Conservation (phyloP, 2,797 vertebrate species). For the Lutjanus campechanus region DNA sequence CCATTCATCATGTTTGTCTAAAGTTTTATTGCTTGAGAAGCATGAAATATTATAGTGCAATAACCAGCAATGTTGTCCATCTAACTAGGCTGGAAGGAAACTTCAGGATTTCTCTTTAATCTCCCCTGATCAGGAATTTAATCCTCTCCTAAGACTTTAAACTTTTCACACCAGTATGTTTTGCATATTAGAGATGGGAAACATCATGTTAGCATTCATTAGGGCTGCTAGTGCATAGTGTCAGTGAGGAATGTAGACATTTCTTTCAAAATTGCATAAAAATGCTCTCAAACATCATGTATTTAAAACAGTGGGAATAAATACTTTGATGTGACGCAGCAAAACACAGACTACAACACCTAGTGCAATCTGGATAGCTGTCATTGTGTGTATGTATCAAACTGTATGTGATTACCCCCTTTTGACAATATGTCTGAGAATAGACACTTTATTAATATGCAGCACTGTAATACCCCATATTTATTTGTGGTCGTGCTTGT, state of each 20-base stretch:
- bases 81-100: conserved; percentile 11
- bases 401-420: conserved; percentile 19
- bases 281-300: not conserved
- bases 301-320: not conserved
- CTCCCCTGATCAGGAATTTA: conserved; percentile 21
- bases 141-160: conserved; percentile 27
- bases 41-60: not conserved
- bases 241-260: not conserved
- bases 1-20: conserved; percentile 10
- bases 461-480: conserved; percentile 21
- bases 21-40: not conserved
- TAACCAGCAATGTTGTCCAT: conserved; percentile 27
- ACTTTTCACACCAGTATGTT: conserved; percentile 35
- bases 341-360: conserved; percentile 22
- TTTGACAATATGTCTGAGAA: conserved; percentile 21
- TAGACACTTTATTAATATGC: conserved; percentile 32
- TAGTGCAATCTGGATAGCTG: conserved; percentile 15
- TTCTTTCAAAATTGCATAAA: conserved; percentile 10
- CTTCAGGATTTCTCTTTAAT: conserved; percentile 44
- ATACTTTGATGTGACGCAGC: conserved; percentile 2
- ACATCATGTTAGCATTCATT: conserved; percentile 18
- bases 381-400: conserved; percentile 6
- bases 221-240: not conserved
- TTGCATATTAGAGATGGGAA: conserved; percentile 26
- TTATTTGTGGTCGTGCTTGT: conserved; percentile 48